Percentiles rank a stretch among this genome's conserved stretches.
Evolutionary conservation across 2,113 vertebrate genomes (phyloP).

Genomic region (Periophthalmus modestus): DNA sequence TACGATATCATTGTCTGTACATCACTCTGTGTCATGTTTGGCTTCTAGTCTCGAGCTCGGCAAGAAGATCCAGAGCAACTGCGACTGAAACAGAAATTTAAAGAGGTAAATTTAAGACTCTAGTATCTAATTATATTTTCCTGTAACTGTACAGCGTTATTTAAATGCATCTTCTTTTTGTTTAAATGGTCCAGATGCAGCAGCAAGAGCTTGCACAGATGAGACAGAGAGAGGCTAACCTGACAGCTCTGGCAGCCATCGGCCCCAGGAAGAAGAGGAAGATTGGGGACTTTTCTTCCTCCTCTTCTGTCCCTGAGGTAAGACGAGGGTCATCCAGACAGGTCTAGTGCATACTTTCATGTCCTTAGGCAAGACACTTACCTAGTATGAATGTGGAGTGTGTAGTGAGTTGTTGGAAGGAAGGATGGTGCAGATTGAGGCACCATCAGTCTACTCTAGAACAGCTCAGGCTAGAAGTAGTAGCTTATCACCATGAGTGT

Average conservation of each 20-base stretch:
- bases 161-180: neutral
- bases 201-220: constrained; percentile 96
- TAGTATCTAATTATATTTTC: neutral
- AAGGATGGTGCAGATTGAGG: too few species aligned
- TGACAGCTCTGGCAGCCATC: constrained; percentile 93
- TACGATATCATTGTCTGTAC: neutral
- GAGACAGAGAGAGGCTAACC: constrained; percentile 93
- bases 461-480: too few species aligned
- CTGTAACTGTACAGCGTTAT: neutral
- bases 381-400: too few species aligned
- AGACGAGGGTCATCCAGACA: neutral
- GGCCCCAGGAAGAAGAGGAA: constrained; percentile 94
- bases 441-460: too few species aligned
- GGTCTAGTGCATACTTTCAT: neutral
- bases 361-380: neutral
- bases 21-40: constrained; percentile 9
- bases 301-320: constrained; percentile 90
- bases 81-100: constrained; percentile 96
- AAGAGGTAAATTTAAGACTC: constrained; percentile 84
- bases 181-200: constrained; percentile 85
- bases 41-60: constrained; percentile 89
- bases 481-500: too few species aligned
- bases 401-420: too few species aligned
- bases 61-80: constrained; percentile 98
- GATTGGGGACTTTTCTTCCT: constrained; percentile 82